Base-by-base conservation (phyloP, 30 jellyfish, hydroid and myxozoan genomes). In the Aurelia coerulea region DNA sequence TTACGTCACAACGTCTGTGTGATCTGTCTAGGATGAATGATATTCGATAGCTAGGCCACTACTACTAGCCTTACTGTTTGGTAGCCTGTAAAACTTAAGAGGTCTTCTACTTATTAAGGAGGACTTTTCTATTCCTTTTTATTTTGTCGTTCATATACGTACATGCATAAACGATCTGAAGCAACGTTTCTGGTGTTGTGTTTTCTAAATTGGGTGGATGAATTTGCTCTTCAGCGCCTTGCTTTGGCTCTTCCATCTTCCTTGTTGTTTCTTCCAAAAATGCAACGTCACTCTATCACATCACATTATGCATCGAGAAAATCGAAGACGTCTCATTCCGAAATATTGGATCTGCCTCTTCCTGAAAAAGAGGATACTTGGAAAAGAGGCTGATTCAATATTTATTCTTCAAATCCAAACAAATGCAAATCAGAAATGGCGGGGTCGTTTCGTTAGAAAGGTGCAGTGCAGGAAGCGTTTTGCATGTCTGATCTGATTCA, bases 161-260 rank as follows among this genome's bases (percentile, higher is more conserved):
- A 46, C 80, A 31, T 15, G 56, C 7, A 15, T 31, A 29, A 29
- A 52, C 62, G 1, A 70, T 70, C 56, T 51, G 62, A 41, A 62
- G 32, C 29, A 78, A 63, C 66, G 88, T 78, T 46, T 78, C 88
- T 78, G 88, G 88, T 35, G 88, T 60, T 35, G 88, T 0, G 42
- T 78, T 78, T 78, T 59, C 66, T n/a, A 78, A 19, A 2, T 78
- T 60, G n/a, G 49, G 50, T 10, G 88, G 66, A 56, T 60, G 88
- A 32, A 56, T 14, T 13, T 78, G 42, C 17, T 37, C 88, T 15
- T 39, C 68, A 2, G 37, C 54, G 54, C 84, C 78, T 10, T 37
- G 41, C 12, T 39, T 46, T 18, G 62, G 63, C 6, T 37, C 75
- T 5, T 78, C 88, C 67, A 56, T 64, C 37, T 4, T 78, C 5